Evolutionary conservation across 2,888 invertebrate genomes (phyloP).

Genomic region (Microplitis manilae): DNA sequence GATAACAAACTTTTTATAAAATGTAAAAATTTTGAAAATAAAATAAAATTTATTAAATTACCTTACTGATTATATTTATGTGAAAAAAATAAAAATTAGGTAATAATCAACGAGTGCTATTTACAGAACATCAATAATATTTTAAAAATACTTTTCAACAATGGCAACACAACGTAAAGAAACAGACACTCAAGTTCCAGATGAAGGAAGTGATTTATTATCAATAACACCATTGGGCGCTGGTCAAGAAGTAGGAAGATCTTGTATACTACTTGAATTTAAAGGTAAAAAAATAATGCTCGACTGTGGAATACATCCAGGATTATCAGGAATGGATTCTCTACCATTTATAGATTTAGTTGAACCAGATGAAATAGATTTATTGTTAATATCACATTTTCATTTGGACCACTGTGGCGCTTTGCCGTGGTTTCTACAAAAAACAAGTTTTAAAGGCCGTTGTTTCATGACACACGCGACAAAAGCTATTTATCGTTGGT

Average conservation of each 20-base stretch:
- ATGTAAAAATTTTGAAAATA: too few relatives aligned
- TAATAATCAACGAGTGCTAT: too few relatives aligned
- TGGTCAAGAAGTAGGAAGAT: constrained; percentile 99
- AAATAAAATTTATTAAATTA: too few relatives aligned
- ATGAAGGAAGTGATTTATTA: too few relatives aligned
- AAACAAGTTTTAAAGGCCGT: constrained; percentile 96
- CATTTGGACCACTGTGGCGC: constrained; percentile 99
- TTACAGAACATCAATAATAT: too few relatives aligned
- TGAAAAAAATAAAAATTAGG: too few relatives aligned
- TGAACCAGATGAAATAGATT: constrained; percentile 96
- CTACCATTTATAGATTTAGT: constrained; percentile 97
- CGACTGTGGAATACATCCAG: constrained; percentile 99
- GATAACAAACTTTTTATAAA: too few relatives aligned
- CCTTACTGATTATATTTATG: too few relatives aligned
- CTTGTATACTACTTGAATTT: constrained; percentile 98
- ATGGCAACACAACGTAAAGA: too few relatives aligned
- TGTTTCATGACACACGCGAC: constrained; percentile 99
- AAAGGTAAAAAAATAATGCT: constrained; percentile 99
- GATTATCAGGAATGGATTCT: constrained; percentile 96
- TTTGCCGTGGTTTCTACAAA: constrained; percentile 96
- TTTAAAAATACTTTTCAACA: too few relatives aligned
- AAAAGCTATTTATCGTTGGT: constrained; percentile 99
- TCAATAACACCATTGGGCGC: constrained; percentile 93
- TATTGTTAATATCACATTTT: constrained; percentile 96
- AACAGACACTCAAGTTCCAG: too few relatives aligned